Evolutionary conservation across 2,888 invertebrate species (phyloP).

Genomic region (Lacanobia oleracea): DNA sequence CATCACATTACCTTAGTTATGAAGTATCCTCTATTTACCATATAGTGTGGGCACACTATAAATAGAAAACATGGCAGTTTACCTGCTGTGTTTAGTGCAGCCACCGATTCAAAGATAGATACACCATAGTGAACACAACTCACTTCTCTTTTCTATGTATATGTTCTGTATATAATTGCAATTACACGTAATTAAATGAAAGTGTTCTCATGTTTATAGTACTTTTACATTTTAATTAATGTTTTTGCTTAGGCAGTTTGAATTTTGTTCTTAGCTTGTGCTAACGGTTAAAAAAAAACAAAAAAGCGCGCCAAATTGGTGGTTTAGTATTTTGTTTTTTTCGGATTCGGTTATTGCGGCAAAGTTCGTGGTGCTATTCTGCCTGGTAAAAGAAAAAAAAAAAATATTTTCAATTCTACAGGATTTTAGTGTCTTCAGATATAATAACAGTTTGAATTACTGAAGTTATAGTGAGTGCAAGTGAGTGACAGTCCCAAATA

Average conservation of each 20-base stretch:
- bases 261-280: conserved; percentile 11
- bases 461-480: conserved; percentile 28
- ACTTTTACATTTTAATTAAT: conserved; percentile 41
- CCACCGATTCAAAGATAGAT: conserved; percentile 62
- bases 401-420: conserved; percentile 2
- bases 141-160: conserved; percentile 40
- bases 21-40: conserved; percentile 57
- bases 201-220: conserved; percentile 47
- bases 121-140: conserved; percentile 62
- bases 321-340: neutral
- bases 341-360: conserved; percentile 11
- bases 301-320: conserved; percentile 27
- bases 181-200: conserved; percentile 64
- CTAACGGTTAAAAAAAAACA: conserved; percentile 8
- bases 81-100: conserved; percentile 66
- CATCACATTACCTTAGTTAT: conserved; percentile 16
- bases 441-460: conserved; percentile 9
- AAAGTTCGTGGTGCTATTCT: neutral
- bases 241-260: conserved; percentile 15
- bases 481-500: conserved; percentile 47
- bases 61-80: conserved; percentile 77
- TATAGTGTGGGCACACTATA: conserved; percentile 68
- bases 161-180: conserved; percentile 40
- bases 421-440: conserved; percentile 16
- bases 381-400: neutral